These are phyloP conservation scores for Phlogophora meticulosa DNA, from an alignment of 2,888 invertebrate species.

Conservation along the genomic window DNA sequence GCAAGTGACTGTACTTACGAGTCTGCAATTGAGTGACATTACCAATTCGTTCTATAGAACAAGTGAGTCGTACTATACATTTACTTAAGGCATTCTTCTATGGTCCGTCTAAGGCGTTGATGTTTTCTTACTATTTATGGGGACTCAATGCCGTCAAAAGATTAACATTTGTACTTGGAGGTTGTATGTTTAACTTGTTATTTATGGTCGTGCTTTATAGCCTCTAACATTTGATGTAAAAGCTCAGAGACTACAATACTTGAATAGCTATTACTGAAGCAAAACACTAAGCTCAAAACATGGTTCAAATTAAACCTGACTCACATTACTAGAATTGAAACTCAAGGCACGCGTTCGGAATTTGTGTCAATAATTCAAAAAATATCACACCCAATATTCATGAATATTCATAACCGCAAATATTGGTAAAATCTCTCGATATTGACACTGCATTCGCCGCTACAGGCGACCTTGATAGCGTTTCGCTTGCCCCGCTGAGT, in stretches of 20 bases:
- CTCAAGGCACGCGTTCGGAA: conserved; percentile 37
- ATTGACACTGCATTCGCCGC: conserved; percentile 64
- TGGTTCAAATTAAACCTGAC: conserved; percentile 14
- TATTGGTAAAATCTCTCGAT: conserved; percentile 53
- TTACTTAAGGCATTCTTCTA: conserved; percentile 51
- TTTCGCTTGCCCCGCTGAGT: conserved; percentile 73
- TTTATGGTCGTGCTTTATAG: conserved; percentile 38
- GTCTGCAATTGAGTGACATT: conserved; percentile 56
- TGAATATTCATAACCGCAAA: conserved; percentile 51
- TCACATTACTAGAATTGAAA: conserved; percentile 8
- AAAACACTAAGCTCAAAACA: conserved; percentile 3
- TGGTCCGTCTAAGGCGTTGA: conserved; percentile 46
- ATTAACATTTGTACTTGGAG: conserved; percentile 51
- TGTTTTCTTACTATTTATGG: conserved; percentile 60
- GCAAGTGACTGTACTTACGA: conserved; percentile 40
- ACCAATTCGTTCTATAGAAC: conserved; percentile 58
- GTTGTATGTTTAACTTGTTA: conserved; percentile 46
- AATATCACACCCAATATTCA: conserved; percentile 14
- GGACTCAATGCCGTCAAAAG: conserved; percentile 48
- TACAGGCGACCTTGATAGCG: conserved; percentile 70
- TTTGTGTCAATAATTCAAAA: conserved; percentile 45
- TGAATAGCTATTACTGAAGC: neutral
- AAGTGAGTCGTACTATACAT: conserved; percentile 16
- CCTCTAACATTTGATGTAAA: conserved; percentile 33
- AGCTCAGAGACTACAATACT: conserved; percentile 26